A percentile compares a stretch with the other conserved stretches of the same genome.
phyloP scores from a whole-genome alignment of 2,113 vertebrate genomes.

The Meles meles region DNA sequence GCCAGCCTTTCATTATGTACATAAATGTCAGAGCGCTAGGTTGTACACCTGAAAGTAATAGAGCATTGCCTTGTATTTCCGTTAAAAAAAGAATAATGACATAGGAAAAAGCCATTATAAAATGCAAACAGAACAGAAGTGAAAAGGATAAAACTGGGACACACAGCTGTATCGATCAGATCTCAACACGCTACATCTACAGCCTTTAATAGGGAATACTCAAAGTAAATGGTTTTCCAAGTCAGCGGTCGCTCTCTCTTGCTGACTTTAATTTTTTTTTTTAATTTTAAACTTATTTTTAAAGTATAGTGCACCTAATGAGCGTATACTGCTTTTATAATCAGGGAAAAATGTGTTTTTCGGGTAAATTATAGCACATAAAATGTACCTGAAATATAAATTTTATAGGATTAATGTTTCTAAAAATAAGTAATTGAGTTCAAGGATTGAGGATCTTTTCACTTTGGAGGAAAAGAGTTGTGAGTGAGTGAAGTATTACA shows the following conservation, averaged over 20 bases:
- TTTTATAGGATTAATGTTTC: neutral
- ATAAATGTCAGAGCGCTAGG: neutral
- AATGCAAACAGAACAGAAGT: neutral
- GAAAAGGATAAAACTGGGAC: neutral
- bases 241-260: neutral
- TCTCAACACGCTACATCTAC: neutral
- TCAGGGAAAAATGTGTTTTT: neutral
- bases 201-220: neutral
- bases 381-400: neutral
- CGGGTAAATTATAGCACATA: neutral
- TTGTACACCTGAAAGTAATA: neutral
- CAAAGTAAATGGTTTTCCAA: neutral
- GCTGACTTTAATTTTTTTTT: neutral
- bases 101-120: neutral
- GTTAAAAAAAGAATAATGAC: neutral
- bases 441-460: neutral
- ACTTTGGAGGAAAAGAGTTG: neutral
- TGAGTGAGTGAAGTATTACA: neutral
- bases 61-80: neutral
- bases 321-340: neutral
- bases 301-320: neutral
- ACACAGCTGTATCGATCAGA: neutral
- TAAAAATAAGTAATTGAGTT: neutral
- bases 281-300: neutral
- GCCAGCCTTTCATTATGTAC: neutral